Percentiles rank a stretch among this genome's conserved stretches.
phyloP scores from a whole-genome alignment of 2,888 invertebrate species.

The Ferrisia virgata region DNA sequence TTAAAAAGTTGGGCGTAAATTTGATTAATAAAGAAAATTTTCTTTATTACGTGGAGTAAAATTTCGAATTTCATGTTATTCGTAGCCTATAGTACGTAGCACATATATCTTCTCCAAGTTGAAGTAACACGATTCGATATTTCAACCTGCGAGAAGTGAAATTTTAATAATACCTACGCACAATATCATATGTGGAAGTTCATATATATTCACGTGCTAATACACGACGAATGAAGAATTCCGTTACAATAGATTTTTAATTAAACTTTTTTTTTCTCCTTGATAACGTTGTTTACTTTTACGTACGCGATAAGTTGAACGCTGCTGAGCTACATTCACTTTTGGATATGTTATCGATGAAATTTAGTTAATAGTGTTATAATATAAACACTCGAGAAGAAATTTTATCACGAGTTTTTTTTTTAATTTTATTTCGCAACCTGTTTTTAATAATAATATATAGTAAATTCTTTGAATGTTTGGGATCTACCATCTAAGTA shows the following conservation, averaged over 20 bases:
- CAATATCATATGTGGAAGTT: not conserved
- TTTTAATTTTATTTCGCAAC: not conserved
- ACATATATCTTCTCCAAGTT: no score
- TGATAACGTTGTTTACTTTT: conserved; percentile 7
- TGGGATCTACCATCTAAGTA: no score
- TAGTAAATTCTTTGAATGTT: no score
- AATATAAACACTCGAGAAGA: not conserved
- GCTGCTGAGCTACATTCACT: not conserved
- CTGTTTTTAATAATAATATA: no score
- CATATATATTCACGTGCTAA: not conserved
- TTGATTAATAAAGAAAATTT: not conserved
- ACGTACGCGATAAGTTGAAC: not conserved
- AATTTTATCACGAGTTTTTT: not conserved
- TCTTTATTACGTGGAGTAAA: not conserved
- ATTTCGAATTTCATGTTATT: not conserved
- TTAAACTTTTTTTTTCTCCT: not conserved
- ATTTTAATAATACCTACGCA: no score
- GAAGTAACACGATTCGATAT: no score
- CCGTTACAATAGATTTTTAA: conserved; percentile 4
- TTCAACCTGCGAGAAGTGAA: not conserved
- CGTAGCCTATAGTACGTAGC: not conserved
- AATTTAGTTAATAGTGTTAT: not conserved
- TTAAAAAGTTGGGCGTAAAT: conserved; percentile 15
- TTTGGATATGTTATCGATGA: not conserved
- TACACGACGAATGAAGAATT: not conserved